Percentiles rank a stretch among this genome's conserved stretches.
Evolutionary conservation across 2,888 invertebrate genomes (phyloP).

Genomic region (Deilephila porcellus): DNA sequence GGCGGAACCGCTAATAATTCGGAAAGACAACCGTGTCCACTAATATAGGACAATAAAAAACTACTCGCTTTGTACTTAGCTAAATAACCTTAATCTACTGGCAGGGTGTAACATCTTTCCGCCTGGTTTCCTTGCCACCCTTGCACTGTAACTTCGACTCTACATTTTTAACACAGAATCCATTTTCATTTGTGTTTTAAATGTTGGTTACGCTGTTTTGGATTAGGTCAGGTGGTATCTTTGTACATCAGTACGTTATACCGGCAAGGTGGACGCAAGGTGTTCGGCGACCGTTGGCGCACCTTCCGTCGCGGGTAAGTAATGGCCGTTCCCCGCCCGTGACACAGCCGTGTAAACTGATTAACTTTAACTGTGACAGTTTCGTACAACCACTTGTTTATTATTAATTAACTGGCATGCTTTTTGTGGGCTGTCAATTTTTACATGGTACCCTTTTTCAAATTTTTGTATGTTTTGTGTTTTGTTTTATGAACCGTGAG

Average conservation of each 20-base stretch:
- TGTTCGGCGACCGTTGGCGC: slow-evolving; percentile 76
- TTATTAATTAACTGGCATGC: not conserved
- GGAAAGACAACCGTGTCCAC: slow-evolving; percentile 81
- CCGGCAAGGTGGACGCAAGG: slow-evolving; percentile 83
- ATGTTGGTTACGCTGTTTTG: slow-evolving; percentile 45
- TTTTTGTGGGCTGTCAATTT: slow-evolving; percentile 8
- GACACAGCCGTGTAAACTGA: slow-evolving; percentile 76
- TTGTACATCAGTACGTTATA: slow-evolving; percentile 70
- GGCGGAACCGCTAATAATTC: slow-evolving; percentile 58
- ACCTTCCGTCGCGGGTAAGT: slow-evolving; percentile 62
- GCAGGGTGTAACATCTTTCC: slow-evolving; percentile 76
- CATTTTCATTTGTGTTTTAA: slow-evolving; percentile 25
- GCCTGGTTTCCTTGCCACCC: slow-evolving; percentile 48
- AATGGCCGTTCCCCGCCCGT: slow-evolving; percentile 56
- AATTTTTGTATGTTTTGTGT: not conserved
- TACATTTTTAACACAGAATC: slow-evolving; percentile 4
- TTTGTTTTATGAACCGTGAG: not conserved
- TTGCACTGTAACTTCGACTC: slow-evolving; percentile 30
- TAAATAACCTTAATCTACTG: slow-evolving; percentile 77
- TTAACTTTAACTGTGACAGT: slow-evolving; percentile 51
- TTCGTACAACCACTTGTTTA: slow-evolving; percentile 33
- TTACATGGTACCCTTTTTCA: not conserved
- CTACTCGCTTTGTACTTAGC: slow-evolving; percentile 70
- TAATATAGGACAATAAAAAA: slow-evolving; percentile 75
- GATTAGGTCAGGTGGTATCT: slow-evolving; percentile 67